These are phyloP conservation scores for Sinocyclocheilus anshuiensis DNA, from an alignment of 2,113 vertebrate genomes.

Conservation along the genomic window DNA sequence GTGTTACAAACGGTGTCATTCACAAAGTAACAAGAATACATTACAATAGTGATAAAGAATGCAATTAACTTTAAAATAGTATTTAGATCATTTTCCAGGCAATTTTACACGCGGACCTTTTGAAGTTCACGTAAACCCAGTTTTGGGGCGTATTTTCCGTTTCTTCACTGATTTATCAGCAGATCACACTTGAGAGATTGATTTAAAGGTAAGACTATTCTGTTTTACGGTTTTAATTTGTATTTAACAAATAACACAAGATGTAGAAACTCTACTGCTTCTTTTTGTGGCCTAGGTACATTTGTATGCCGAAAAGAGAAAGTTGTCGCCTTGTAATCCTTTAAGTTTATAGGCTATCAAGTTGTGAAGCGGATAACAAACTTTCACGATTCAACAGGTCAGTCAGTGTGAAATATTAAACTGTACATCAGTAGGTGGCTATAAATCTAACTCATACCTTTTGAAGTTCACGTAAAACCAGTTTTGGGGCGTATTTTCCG, in stretches of 20 bases:
- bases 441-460: neutral
- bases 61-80: neutral
- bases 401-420: neutral
- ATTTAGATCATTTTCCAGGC: neutral
- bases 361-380: constrained; percentile 4
- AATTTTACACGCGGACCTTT: neutral
- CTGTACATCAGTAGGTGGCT: neutral
- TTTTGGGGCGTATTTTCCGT: constrained; percentile 6
- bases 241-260: neutral
- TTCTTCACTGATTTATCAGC: constrained; percentile 42
- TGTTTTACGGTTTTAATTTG: neutral
- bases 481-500: neutral
- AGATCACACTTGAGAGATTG: constrained; percentile 33
- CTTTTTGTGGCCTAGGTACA: neutral
- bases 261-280: neutral
- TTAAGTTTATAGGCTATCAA: neutral
- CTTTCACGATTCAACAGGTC: neutral
- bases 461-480: neutral
- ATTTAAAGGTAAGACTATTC: constrained; percentile 48
- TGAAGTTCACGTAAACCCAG: neutral
- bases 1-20: constrained; percentile 37
- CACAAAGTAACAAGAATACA: constrained; percentile 26
- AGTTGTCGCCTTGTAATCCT: neutral
- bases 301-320: neutral
- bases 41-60: constrained; percentile 15